Evolutionary conservation across 1,140 invertebrate genomes (phyloP).

Genomic region (Drosophila equinoxialis): DNA sequence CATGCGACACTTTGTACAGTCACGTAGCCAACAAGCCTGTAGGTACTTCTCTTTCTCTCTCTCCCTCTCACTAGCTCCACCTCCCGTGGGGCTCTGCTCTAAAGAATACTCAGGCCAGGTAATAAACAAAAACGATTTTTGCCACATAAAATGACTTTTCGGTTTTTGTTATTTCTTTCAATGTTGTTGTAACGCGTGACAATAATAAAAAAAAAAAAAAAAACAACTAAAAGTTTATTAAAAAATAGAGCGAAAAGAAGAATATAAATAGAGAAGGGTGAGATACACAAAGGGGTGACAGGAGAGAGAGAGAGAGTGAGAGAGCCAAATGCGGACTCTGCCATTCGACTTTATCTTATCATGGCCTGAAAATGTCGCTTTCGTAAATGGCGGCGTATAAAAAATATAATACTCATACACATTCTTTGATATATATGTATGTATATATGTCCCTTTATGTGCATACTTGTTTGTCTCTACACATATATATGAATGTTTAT

Average conservation of each 20-base stretch:
- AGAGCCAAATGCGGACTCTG: conserved; percentile 37
- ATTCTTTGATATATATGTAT: conserved; percentile 1
- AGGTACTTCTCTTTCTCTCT: neutral
- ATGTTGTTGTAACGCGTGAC: conserved; percentile 72
- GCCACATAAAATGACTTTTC: conserved; percentile 69
- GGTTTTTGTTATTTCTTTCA: conserved; percentile 49
- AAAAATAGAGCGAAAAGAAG: conserved; percentile 68
- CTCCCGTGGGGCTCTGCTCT: neutral
- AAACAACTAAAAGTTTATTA: conserved; percentile 65
- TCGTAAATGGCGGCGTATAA: conserved; percentile 74
- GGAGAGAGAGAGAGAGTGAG: conserved; percentile 21
- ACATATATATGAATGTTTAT: conserved; percentile 13
- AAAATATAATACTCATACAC: conserved; percentile 56
- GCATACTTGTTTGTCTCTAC: neutral
- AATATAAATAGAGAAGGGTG: conserved; percentile 51
- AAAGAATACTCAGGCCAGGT: conserved; percentile 10
- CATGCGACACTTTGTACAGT: conserved; percentile 69
- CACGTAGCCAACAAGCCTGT: conserved; percentile 57
- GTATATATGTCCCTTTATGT: conserved; percentile 7
- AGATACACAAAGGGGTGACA: neutral
- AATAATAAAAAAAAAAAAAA: conserved; percentile 58
- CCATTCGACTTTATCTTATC: conserved; percentile 67
- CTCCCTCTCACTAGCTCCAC: no score
- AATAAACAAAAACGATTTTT: conserved; percentile 69
- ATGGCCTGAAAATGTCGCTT: conserved; percentile 63